Evolutionary conservation across 2,797 vertebrate genomes (phyloP).

Genomic region (Gouania willdenowi): DNA sequence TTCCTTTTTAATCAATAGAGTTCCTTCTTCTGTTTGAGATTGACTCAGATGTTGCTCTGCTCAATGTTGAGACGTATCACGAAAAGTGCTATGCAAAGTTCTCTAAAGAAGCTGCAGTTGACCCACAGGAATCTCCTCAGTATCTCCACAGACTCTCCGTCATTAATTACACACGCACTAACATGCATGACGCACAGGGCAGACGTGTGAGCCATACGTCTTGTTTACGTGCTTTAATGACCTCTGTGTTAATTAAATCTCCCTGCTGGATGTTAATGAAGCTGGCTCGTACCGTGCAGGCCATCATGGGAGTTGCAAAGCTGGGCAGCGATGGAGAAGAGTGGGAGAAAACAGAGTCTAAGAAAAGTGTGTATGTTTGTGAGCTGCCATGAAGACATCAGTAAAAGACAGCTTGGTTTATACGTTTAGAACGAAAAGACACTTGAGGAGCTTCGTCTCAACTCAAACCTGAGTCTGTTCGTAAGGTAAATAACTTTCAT

Average conservation of each 20-base stretch:
- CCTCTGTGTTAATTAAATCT: conserved; percentile 36
- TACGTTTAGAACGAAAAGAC: conserved; percentile 14
- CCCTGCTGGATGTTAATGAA: conserved; percentile 30
- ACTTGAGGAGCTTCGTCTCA: conserved; percentile 7
- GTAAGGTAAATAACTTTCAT: too few relatives aligned
- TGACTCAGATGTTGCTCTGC: too few relatives aligned
- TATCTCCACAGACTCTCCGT: conserved; percentile 33
- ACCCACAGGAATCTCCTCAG: conserved; percentile 34
- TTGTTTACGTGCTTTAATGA: conserved; percentile 53
- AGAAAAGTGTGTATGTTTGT: conserved; percentile 1
- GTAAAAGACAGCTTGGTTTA: conserved; percentile 18
- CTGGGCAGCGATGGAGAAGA: background rate
- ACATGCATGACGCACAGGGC: conserved; percentile 9
- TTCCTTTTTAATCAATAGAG: too few relatives aligned
- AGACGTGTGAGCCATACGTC: background rate
- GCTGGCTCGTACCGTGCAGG: conserved; percentile 10
- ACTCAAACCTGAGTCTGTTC: too few relatives aligned
- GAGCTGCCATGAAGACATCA: background rate
- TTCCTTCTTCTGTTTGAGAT: too few relatives aligned
- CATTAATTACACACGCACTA: conserved; percentile 37
- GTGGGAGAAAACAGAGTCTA: conserved; percentile 2
- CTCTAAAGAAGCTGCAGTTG: conserved; percentile 14
- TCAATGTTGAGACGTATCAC: too few relatives aligned
- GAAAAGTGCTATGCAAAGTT: too few relatives aligned
- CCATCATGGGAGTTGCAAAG: conserved; percentile 10